Conservation (phyloP, 2,888 invertebrate species). For the Platycheirus rosarum region DNA sequence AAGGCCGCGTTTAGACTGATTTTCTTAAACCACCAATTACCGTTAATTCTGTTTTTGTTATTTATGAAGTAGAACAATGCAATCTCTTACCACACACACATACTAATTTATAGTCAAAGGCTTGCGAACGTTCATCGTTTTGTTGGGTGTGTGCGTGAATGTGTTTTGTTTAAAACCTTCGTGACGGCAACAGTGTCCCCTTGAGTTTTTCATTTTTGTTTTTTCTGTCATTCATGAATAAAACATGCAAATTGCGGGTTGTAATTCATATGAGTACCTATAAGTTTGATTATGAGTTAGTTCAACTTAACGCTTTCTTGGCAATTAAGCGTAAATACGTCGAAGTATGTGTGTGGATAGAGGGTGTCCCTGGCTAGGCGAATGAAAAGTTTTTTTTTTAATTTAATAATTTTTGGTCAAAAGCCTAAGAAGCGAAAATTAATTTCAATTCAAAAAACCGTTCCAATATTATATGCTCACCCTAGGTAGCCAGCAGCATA, state of each 20-base stretch:
- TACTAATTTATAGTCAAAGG: not conserved
- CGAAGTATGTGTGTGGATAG: slow-evolving; percentile 22
- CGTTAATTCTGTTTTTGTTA: slow-evolving; percentile 42
- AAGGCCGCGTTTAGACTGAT: slow-evolving; percentile 12
- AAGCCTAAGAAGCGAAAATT: no score
- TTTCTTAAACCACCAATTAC: slow-evolving; percentile 50
- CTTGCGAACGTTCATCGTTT: slow-evolving; percentile 35
- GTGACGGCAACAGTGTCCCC: slow-evolving; percentile 63
- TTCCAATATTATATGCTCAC: no score
- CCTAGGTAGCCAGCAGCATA: no score
- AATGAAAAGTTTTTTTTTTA: no score
- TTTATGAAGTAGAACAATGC: slow-evolving; percentile 60
- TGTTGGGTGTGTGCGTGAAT: not conserved
- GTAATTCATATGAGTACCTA: slow-evolving; percentile 47
- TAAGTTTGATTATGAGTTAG: slow-evolving; percentile 48
- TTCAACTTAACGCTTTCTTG: slow-evolving; percentile 52
- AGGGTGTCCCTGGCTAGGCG: no score
- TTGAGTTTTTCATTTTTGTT: slow-evolving; percentile 12
- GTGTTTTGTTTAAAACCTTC: slow-evolving; percentile 33
- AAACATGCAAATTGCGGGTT: slow-evolving; percentile 63
- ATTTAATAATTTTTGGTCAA: no score
- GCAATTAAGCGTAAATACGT: slow-evolving; percentile 17
- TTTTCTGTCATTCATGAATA: slow-evolving; percentile 57
- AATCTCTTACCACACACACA: slow-evolving; percentile 18
- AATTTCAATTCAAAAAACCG: no score